Base-by-base conservation (phyloP, 1,140 invertebrate genomes). In the Nephila pilipes region DNA sequence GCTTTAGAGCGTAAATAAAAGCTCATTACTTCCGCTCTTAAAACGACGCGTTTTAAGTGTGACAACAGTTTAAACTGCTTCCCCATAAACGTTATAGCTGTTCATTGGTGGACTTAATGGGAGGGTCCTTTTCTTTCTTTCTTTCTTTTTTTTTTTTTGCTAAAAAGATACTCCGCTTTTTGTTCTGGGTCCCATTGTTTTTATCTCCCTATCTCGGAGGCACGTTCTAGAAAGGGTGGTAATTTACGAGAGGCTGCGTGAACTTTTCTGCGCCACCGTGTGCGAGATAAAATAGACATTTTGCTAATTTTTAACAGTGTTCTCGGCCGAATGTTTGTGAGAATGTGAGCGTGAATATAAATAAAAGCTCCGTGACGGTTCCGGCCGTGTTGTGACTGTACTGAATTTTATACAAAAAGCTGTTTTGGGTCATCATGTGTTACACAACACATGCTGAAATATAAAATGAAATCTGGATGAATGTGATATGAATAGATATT, bases 41-140 rank as follows among this genome's bases (percentile, higher is more conserved):
- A 65, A 87, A 57, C 81, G 81, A 87, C 57, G 85, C 12, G 58
- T 83, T 57, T 63, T 55, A 87, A 87, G 85, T 87, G 55, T 63
- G 85, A 87, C 85, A 87, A 87, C 85, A 63, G 85, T 87, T 87
- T 87, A 87, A 87, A 87, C 85, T 87, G 36, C 85, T 54, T 57
- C 18, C 58, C 85, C 58, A 87, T 87, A 87, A 87, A 87, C 55
- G 58, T 87, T 87, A 87, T 87, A 55, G 85, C 85, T 87, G 58
- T 87, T 87, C 85, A 87, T 87, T 87, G 55, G 58, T 38, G 2
- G 55, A 87, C 32, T 54, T 87, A 87, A 87, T 58, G 58, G 85
- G 85, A 46, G 5, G 20, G 29, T 79, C 16, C 29, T 79, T 79
- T 79, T 18, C 16, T n/a, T 20, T 54, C n/a, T n/a, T n/a, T n/a